Base-by-base conservation (phyloP, 2,113 vertebrate species). In the Tetrax tetrax region DNA sequence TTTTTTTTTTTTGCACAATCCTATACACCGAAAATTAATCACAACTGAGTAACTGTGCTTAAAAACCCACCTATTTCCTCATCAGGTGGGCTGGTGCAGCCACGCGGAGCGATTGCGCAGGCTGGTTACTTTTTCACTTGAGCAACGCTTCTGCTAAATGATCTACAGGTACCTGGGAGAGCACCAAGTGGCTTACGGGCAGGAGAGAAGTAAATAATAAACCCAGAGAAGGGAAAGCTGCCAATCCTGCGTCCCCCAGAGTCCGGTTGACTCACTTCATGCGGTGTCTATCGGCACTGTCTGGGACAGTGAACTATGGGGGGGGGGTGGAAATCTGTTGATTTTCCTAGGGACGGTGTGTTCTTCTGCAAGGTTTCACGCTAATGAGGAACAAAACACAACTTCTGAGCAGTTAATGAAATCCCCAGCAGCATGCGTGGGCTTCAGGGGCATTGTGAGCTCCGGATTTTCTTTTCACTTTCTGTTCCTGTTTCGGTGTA, bases 1-100 rank as follows among this genome's bases (percentile, higher is more conserved):
- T 95, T 41, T n/a, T n/a, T 38, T 41, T 41, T 41, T 90, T 95
- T 90, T 95, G 50, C 90, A 69, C 68, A 97, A 88, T 88, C 24
- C 25, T 75, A 9, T 63, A 41, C 25, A 48, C 10, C 41, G 82
- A 87, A 90, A 75, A 81, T 90, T n/a, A 83, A 47, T 70, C 59
- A 81, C 14, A 63, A 25, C 54, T 63, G 63, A 87, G 10, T 92
- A 91, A 95, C 43, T 56, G 63, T 66, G 47, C 28, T 72, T 57
- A 10, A 74, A 93, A 87, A 61, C 1, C 0, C 79, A 84, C 65
- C 75, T 56, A 87, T 75, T 96, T 84, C 89, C 38, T 88, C 79
- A 61, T 91, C 95, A 83, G 35, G 33, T 59, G 38, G 54, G 19
- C 37, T 1, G 2, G 38, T 29, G 83, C 87, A 93, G 38, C 25